Conservation (phyloP, 2,797 vertebrate genomes). For the Pachyuromys duprasi region DNA sequence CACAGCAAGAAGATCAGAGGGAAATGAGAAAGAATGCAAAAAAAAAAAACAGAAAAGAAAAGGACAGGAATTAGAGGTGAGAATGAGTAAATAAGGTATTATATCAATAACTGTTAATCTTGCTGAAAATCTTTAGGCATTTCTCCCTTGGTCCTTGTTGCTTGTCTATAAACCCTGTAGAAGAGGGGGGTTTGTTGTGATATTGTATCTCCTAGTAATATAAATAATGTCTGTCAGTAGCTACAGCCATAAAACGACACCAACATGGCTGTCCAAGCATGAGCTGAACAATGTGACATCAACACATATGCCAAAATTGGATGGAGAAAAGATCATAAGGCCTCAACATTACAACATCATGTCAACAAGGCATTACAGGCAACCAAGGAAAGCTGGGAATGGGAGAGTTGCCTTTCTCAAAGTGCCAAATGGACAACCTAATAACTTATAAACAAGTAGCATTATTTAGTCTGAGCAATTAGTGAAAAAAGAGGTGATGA, state of each 20-base stretch:
- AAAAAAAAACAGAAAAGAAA: neutral
- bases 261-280: too few species aligned
- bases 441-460: neutral
- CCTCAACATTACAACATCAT: neutral
- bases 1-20: neutral
- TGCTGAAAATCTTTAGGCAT: neutral
- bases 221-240: too few species aligned
- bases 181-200: neutral
- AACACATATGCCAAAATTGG: neutral
- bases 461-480: too few species aligned
- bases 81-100: neutral
- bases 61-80: neutral
- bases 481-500: too few species aligned
- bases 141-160: neutral
- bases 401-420: neutral
- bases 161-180: neutral
- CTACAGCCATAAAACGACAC: neutral
- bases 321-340: neutral
- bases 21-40: neutral
- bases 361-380: neutral
- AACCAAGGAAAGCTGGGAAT: too few species aligned
- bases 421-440: neutral
- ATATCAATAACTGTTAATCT: neutral
- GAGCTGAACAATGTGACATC: neutral
- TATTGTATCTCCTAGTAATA: neutral